A percentile compares a stretch with the other conserved stretches of the same genome.
Conservation (phyloP, 2,888 invertebrate genomes). For the Apamea sordens region DNA sequence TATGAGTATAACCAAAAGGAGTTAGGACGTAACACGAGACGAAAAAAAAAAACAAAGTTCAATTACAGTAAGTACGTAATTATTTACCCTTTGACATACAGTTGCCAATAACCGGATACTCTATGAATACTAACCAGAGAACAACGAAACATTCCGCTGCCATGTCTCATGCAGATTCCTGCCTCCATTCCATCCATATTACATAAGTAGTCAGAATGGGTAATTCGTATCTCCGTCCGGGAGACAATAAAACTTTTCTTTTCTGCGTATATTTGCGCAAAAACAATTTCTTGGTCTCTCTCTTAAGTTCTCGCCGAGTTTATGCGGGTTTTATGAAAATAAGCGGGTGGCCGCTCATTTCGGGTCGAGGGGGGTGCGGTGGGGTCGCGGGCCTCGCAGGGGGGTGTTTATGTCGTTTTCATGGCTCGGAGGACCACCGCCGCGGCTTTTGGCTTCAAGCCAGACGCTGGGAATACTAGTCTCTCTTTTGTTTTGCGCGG, state of each 20-base stretch:
- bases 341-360: slow-evolving; percentile 89
- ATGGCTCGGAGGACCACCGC: slow-evolving; percentile 80
- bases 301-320: slow-evolving; percentile 80
- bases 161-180: slow-evolving; percentile 52
- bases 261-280: slow-evolving; percentile 72
- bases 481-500: slow-evolving; percentile 82
- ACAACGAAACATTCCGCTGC: slow-evolving; percentile 29
- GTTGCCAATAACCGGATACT: slow-evolving; percentile 53
- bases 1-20: background rate
- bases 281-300: slow-evolving; percentile 83
- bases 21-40: background rate
- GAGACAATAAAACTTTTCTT: slow-evolving; percentile 68
- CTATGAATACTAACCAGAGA: slow-evolving; percentile 55
- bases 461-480: slow-evolving; percentile 80
- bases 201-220: slow-evolving; percentile 65
- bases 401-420: slow-evolving; percentile 86
- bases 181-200: slow-evolving; percentile 54
- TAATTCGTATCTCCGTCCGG: slow-evolving; percentile 59
- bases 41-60: slow-evolving; percentile 32
- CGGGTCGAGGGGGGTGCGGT: slow-evolving; percentile 76
- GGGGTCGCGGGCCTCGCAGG: slow-evolving; percentile 68
- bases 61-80: slow-evolving; percentile 55
- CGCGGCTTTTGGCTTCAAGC: slow-evolving; percentile 84
- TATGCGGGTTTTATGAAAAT: slow-evolving; percentile 89
- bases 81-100: slow-evolving; percentile 54